Base-by-base conservation (phyloP, 2,888 invertebrate species). In the Drosophila subsilvestris region DNA sequence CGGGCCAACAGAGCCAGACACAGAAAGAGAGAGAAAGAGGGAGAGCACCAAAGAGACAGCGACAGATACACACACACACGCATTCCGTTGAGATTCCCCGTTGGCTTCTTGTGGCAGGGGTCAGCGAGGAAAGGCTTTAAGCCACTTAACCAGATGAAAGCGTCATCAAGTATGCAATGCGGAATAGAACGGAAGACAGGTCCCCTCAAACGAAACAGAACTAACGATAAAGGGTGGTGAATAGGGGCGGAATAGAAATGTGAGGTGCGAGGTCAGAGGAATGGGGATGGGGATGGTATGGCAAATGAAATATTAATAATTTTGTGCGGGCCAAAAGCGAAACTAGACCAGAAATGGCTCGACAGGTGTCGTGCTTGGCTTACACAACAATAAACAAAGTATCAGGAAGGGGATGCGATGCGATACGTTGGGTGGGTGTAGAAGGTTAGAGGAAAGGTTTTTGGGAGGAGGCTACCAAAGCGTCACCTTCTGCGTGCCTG, bases 291-390 rank as follows among this genome's bases (percentile, higher is more conserved):
- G 25, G 22, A 42, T 17, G 42, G 20, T 32, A 20, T 17, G 48
- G 54, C 57, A 51, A 65, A 88, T 89, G 63, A 89, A 85, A 80
- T 89, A 85, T 85, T 85, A 85, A 85, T 88, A 88, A 88, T 82
- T 79, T 87, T 70, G 54, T 63, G 66, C 63, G 20, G 14, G 17
- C 6, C 12, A 43, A 22, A 44, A 25, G 62, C 54, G 71, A 71
- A 87, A 79, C 79, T 89, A 87, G 88, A 81, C 79, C 67, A 73
- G 58, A 80, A 84, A 73, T 81, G 70, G 60, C 63, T 74, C 55
- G 74, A 55, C 82, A 87, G 89, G 83, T 83, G 82, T 89, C 82
- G 82, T 82, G 82, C 89, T 55, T 25, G 69, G 86, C 74, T 89
- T 83, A 75, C 82, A 89, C 76, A 83, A 83, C 85, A 83, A 83